Percentiles rank a stretch among this genome's conserved stretches.
phyloP scores from a whole-genome alignment of 2,797 vertebrate genomes.

The Takifugu ocellatus region DNA sequence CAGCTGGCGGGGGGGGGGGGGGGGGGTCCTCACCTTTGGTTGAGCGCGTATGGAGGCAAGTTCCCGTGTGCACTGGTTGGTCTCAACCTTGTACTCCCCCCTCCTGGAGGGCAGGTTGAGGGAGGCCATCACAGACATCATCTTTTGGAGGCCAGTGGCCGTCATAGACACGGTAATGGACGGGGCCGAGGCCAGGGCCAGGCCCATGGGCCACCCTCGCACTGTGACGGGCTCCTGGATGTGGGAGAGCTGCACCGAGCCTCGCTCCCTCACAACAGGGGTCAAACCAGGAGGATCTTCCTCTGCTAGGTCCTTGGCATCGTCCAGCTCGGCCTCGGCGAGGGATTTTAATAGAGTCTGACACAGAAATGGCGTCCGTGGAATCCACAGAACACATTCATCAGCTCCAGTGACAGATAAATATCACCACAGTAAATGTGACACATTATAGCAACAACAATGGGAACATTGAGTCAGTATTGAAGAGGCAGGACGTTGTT shows the following conservation, averaged over 20 bases:
- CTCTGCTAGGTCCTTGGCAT: conserved; percentile 62
- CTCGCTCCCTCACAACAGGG: conserved; percentile 31
- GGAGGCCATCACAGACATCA: conserved; percentile 76
- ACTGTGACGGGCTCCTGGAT: conserved; percentile 64
- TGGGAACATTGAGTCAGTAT: too few species aligned
- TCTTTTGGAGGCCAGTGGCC: conserved; percentile 73
- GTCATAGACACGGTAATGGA: conserved; percentile 68
- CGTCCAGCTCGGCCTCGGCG: conserved; percentile 86
- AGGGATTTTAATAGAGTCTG: conserved; percentile 78
- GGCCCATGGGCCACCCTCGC: conserved; percentile 85
- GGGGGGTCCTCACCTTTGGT: conserved; percentile 79
- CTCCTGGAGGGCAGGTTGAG: conserved; percentile 73
- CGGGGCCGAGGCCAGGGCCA: conserved; percentile 81
- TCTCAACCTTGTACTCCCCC: conserved; percentile 62
- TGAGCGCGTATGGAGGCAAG: conserved; percentile 88
- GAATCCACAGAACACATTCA: neutral
- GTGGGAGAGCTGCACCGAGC: conserved; percentile 68
- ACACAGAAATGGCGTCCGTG: neutral
- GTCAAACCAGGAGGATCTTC: conserved; percentile 50
- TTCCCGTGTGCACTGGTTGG: conserved; percentile 74
- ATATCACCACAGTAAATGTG: too few species aligned
- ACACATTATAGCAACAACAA: too few species aligned
- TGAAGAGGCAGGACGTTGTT: too few species aligned
- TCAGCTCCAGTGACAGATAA: too few species aligned
- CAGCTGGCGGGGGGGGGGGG: neutral